phyloP scores from a whole-genome alignment of 2,797 vertebrate genomes.

The Megaceryle alcyon region DNA sequence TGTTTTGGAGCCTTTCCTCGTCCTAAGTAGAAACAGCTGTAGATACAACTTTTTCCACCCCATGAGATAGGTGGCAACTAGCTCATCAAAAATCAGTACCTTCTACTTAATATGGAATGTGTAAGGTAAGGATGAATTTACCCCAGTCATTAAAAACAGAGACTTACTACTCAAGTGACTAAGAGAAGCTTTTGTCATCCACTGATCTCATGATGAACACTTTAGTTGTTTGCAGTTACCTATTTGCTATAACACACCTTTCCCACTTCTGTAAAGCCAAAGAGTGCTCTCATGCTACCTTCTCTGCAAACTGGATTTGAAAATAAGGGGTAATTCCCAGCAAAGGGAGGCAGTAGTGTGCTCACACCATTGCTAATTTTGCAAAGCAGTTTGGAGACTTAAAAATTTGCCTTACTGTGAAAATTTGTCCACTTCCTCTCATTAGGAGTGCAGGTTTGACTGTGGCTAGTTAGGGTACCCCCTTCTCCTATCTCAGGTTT shows the following conservation, averaged over 20 bases:
- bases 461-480: not conserved
- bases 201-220: not conserved
- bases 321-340: not conserved
- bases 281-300: not conserved
- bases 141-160: not conserved
- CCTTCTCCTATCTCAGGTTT: not conserved
- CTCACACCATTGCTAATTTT: not conserved
- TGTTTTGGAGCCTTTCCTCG: not conserved
- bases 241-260: not conserved
- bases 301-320: not conserved
- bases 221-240: not conserved
- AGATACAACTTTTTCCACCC: not conserved
- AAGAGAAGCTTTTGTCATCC: not conserved
- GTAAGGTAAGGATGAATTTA: not conserved
- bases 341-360: not conserved
- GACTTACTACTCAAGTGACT: not conserved
- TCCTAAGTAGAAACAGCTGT: not conserved
- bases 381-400: not conserved
- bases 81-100: not conserved
- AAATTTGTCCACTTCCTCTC: not conserved
- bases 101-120: not conserved
- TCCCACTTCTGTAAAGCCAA: not conserved
- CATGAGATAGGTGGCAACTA: not conserved
- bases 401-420: slow-evolving; percentile 20
- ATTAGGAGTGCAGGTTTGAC: not conserved